Evolutionary conservation across 2,888 invertebrate species (phyloP).

Genomic region (Frankliniella intonsa): DNA sequence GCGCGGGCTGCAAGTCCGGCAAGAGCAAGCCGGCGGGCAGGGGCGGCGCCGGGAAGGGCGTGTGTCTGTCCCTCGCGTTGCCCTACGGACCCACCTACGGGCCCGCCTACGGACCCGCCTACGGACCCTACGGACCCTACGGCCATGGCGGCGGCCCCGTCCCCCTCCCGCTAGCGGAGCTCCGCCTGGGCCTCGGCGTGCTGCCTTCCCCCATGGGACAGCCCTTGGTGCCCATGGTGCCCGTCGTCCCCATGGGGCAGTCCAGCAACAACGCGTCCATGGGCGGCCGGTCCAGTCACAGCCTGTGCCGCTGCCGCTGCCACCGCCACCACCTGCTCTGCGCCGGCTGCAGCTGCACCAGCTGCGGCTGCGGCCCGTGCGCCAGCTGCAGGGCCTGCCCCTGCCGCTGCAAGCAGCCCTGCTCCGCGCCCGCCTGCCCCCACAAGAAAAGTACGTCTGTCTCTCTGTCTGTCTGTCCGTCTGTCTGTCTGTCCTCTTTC

Average conservation of each 20-base stretch:
- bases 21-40: neutral
- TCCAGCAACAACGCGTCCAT: neutral
- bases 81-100: neutral
- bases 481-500: no score
- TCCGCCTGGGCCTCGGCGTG: neutral
- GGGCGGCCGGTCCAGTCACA: conserved; percentile 11
- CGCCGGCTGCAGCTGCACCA: neutral
- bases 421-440: neutral
- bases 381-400: no score
- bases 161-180: neutral
- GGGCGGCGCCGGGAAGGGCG: neutral
- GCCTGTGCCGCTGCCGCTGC: conserved; percentile 20
- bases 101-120: no score
- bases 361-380: no score
- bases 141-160: no score
- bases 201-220: neutral
- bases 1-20: neutral
- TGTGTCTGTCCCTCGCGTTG: neutral
- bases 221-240: no score
- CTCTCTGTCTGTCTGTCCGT: no score
- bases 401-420: neutral
- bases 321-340: neutral
- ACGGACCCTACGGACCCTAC: neutral
- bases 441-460: conserved; percentile 22
- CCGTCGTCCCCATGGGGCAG: neutral